Evolutionary conservation across 2,113 vertebrate species (phyloP).

Genomic region (Nerophis ophidion): DNA sequence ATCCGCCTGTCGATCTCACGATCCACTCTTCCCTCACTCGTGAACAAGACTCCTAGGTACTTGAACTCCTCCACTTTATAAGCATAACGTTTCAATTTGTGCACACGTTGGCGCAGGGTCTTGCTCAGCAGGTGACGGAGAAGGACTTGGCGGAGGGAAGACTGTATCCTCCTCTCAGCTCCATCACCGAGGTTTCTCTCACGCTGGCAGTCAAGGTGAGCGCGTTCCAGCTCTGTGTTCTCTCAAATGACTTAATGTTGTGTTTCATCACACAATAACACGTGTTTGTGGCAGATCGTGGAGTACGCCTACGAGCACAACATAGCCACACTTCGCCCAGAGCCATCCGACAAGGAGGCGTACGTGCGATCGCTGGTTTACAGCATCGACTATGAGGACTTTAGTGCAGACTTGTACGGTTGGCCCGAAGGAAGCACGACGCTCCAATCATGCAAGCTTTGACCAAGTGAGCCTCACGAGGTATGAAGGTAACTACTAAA

Average conservation of each 20-base stretch:
- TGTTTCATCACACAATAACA: neutral
- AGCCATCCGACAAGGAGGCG: slow-evolving; percentile 83
- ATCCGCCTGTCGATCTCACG: too few species aligned
- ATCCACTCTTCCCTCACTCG: too few species aligned
- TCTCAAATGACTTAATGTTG: neutral
- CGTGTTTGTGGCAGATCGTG: slow-evolving; percentile 72
- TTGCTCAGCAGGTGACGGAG: slow-evolving; percentile 84
- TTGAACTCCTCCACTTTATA: too few species aligned
- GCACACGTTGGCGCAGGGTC: slow-evolving; percentile 67
- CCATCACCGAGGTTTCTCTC: slow-evolving; percentile 82
- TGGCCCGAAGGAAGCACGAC: slow-evolving; percentile 84
- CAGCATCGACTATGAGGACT: slow-evolving; percentile 80
- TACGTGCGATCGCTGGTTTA: slow-evolving; percentile 81
- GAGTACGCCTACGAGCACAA: slow-evolving; percentile 83
- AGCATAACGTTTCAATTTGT: neutral
- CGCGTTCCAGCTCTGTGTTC: neutral
- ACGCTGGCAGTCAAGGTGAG: slow-evolving; percentile 88
- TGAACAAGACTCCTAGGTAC: too few species aligned
- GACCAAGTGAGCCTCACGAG: slow-evolving; percentile 1
- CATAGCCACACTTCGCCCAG: slow-evolving; percentile 79
- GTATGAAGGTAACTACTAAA: slow-evolving; percentile 14
- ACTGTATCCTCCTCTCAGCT: slow-evolving; percentile 86
- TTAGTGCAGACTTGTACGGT: slow-evolving; percentile 79
- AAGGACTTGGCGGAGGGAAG: slow-evolving; percentile 84
- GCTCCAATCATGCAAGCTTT: slow-evolving; percentile 82